Base-by-base conservation (phyloP, 2,888 invertebrate species). In the Anorthoa munda region DNA sequence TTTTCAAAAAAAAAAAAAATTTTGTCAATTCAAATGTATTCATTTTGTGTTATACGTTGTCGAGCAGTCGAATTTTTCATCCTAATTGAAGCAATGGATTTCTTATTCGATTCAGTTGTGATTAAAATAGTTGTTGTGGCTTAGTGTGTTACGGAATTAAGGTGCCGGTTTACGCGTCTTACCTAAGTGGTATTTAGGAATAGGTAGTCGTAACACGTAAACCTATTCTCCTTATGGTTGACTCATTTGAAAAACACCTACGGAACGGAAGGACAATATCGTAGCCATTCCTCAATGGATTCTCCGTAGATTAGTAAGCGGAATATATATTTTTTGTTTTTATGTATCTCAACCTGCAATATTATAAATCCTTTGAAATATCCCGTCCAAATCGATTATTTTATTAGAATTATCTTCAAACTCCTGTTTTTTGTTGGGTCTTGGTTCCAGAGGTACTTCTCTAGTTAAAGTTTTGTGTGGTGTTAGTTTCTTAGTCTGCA, bases 281-380 rank as follows among this genome's bases (percentile, higher is more conserved):
- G 23, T 39, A 23, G 72, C 23, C 39, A 51, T 74, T 66, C 17
- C 23, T n/a, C 46, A 66, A 39, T 74, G 51, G 13, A 31, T 46
- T 74, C 66, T 4, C 23, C 26, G 65, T 31, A n/a, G n/a, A 66
- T 65, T 73, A 74, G 74, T 74, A 45, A 73, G 74, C 15, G 51
- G 73, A 74, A 46, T n/a, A 58, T 50, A 18, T 58, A 4, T 13
- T n/a, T 58, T 59, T 51, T 58, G 18, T 46, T 74, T 11, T 31
- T 31, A 12, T 11, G 23, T 45, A 9, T 13, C 21, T 60, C 2
- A 26, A 46, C 26, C 12, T 46, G 5, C n/a, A 55, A 23, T 55
- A 23, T 55, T 55, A 0, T 13, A 17, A 61, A 61, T 21, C 46
- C 21, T 46, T 4, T 23, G 23, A 61, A 11, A 17, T 18, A 17